A percentile compares a stretch with the other conserved stretches of the same genome.
phyloP scores from a whole-genome alignment of 1,140 invertebrate species.

The Aphelenchoides fujianensis region DNA sequence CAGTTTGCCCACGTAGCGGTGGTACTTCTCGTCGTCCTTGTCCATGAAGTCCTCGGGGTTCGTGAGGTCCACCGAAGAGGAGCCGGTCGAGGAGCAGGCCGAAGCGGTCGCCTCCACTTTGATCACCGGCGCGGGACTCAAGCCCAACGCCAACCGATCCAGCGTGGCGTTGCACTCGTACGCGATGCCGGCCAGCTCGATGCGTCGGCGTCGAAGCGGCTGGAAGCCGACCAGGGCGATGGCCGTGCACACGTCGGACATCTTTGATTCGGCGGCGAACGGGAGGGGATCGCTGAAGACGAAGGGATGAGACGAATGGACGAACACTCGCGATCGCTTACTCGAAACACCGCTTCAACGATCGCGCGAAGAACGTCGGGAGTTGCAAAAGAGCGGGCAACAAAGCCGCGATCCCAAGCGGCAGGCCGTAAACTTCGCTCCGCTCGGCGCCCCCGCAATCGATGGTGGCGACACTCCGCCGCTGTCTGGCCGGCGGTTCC shows the following conservation, averaged over 20 bases:
- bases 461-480: too few species aligned
- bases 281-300: too few species aligned
- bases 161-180: constrained; percentile 39
- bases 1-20: constrained; percentile 35
- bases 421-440: too few species aligned
- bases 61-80: background rate
- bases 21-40: constrained; percentile 37
- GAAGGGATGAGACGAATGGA: too few species aligned
- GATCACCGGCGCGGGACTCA: constrained; percentile 36
- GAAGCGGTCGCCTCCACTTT: background rate
- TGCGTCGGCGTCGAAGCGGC: constrained; percentile 20
- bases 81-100: background rate
- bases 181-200: constrained; percentile 49
- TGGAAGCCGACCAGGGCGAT: constrained; percentile 41
- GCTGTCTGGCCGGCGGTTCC: too few species aligned
- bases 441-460: too few species aligned
- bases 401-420: too few species aligned
- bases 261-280: background rate
- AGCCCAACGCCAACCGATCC: constrained; percentile 36
- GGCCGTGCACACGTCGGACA: background rate
- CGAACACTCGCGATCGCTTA: too few species aligned
- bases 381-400: too few species aligned
- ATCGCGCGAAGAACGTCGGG: too few species aligned
- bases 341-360: too few species aligned
- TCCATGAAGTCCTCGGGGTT: constrained; percentile 37